These are phyloP conservation scores for Nesospiza acunhae DNA, from an alignment of 2,113 vertebrate genomes.

Conservation along the genomic window DNA sequence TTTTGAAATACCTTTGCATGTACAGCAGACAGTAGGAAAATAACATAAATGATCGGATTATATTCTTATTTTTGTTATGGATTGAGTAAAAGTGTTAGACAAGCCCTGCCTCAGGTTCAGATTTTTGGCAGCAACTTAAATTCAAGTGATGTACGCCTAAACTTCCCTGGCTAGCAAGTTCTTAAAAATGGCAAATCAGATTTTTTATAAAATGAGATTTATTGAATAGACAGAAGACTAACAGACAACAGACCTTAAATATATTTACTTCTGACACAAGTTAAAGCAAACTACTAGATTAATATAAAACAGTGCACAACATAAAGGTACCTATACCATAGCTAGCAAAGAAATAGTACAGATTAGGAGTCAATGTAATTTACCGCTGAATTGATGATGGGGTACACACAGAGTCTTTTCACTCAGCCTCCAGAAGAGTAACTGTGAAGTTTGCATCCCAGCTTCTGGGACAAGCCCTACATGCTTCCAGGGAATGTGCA, in stretches of 20 bases:
- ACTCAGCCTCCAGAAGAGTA: background rate
- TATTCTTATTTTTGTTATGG: background rate
- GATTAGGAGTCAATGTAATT: background rate
- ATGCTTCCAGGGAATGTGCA: accelerated
- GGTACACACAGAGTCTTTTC: background rate
- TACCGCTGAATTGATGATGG: background rate
- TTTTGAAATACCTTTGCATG: background rate
- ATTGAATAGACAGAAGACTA: background rate
- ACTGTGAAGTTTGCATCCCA: background rate
- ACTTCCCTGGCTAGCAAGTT: background rate
- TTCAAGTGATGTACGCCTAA: accelerated
- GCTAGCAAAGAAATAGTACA: background rate
- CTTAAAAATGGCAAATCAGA: background rate
- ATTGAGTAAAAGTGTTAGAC: accelerated
- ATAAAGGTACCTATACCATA: background rate
- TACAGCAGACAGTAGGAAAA: background rate
- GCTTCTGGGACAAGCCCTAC: background rate
- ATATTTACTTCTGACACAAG: background rate
- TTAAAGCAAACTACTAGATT: background rate
- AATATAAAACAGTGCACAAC: background rate
- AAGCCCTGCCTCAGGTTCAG: background rate
- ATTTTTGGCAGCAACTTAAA: background rate
- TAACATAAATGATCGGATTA: background rate
- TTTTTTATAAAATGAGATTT: background rate
- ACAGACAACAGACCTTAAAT: background rate